Conservation (phyloP, 2,888 invertebrate species). For the Sinotaia quadrata region DNA sequence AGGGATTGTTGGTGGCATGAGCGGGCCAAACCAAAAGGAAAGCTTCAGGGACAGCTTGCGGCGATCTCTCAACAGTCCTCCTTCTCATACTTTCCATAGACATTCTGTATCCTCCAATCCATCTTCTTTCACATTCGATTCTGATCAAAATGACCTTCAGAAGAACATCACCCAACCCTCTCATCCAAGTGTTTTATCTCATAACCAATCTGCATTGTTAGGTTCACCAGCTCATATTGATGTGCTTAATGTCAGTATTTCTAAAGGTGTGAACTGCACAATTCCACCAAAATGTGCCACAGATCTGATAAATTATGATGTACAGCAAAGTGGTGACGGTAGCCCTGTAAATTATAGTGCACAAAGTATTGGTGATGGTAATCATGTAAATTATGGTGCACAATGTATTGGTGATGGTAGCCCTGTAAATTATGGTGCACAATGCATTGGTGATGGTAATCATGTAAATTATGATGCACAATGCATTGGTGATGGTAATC, state of each 20-base stretch:
- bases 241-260: too few relatives aligned
- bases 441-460: background rate
- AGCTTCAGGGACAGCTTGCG: constrained; percentile 41
- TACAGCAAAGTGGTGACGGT: background rate
- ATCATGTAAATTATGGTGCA: background rate
- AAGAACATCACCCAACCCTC: too few relatives aligned
- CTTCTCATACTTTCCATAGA: background rate
- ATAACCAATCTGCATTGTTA: too few relatives aligned
- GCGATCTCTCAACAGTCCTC: constrained; percentile 35
- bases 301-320: background rate
- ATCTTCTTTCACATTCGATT: too few relatives aligned
- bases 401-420: background rate
- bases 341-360: background rate
- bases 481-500: too few relatives aligned
- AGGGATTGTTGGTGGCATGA: constrained; percentile 76
- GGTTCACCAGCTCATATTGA: too few relatives aligned
- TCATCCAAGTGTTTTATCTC: too few relatives aligned
- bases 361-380: background rate
- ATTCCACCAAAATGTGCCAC: background rate
- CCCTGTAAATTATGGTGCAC: background rate
- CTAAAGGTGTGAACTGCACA: too few relatives aligned
- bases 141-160: too few relatives aligned
- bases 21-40: constrained; percentile 31
- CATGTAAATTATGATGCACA: background rate
- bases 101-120: constrained; percentile 4